phyloP scores from a whole-genome alignment of 2,888 invertebrate species.

The Capitulum mitella region DNA sequence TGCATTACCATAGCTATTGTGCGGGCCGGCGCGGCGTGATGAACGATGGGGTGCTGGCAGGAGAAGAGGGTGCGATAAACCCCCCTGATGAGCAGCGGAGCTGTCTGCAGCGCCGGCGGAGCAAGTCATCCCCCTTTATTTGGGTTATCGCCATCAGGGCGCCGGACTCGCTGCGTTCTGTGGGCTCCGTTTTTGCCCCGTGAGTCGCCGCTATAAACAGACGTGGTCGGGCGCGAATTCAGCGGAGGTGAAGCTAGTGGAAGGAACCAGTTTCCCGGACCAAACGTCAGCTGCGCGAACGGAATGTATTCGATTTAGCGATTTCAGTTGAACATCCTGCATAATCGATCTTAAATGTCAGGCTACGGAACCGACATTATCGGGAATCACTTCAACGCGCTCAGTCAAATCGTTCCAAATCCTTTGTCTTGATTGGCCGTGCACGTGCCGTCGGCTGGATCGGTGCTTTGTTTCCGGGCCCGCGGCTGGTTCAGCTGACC shows the following conservation, averaged over 20 bases:
- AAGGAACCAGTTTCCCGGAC: background rate
- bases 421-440: too few species aligned
- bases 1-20: background rate
- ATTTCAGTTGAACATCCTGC: too few species aligned
- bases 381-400: too few species aligned
- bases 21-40: slow-evolving; percentile 28
- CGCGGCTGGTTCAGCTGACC: too few species aligned
- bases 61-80: background rate
- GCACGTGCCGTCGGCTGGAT: too few species aligned
- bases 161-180: background rate
- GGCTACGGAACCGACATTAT: too few species aligned
- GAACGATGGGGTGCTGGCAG: slow-evolving; percentile 29
- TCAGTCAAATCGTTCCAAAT: too few species aligned
- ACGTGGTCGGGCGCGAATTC: background rate
- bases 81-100: background rate
- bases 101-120: background rate
- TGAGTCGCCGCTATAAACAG: background rate
- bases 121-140: background rate
- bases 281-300: background rate
- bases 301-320: too few species aligned
- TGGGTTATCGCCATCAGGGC: background rate
- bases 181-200: background rate
- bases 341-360: too few species aligned
- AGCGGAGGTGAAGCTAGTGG: background rate
- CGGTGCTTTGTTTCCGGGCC: too few species aligned